Evolutionary conservation across 2,797 vertebrate species (phyloP), one percentile per base, ranked within the genome.

Genomic region (Cetoscarus ocellatus): DNA sequence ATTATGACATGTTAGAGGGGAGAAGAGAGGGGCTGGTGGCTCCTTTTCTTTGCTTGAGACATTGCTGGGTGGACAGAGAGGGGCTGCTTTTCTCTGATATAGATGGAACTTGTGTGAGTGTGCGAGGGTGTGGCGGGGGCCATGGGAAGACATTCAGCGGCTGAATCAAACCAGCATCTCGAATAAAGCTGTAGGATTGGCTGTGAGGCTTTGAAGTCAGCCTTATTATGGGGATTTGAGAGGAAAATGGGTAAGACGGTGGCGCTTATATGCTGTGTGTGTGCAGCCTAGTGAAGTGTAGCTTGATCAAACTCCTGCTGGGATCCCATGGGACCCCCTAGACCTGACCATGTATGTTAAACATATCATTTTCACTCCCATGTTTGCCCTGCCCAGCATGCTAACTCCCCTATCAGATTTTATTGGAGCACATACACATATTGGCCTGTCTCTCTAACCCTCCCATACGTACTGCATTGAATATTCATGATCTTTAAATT

Each of bases 191-290:
- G 85, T 49, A 68, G 88, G 90, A 91, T 90, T 82, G 85, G 66
- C 79, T 70, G n/a, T 43, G 7, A 58, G 82, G 73, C 90, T 92
- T 93, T 94, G 91, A 93, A 92, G 92, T 91, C 75, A 19, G 82
- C 54, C 70, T 84, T 72, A 87, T 89, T 80, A 50, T 68, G 65
- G 83, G 84, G 84, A 82, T 86, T 83, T 85, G 39, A 53, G 75
- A 83, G 71, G 73, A 66, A 79, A 84, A 53, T 36, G 66, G 80
- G 73, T 76, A 75, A 82, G 76, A 83, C 69, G 82, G 87, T 86
- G 86, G 71, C 63, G 54, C 61, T 85, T 58, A 43, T 77, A 45
- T 38, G 44, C 57, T 50, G 55, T 75, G 59, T 67, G 60, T 81
- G 82, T 56, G 73, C 51, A 68, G 56, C 27, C 52, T 60, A 70